These are phyloP conservation scores for Diplosoma virens DNA, from an alignment of 23 tunicate species.

Conservation along the genomic window DNA sequence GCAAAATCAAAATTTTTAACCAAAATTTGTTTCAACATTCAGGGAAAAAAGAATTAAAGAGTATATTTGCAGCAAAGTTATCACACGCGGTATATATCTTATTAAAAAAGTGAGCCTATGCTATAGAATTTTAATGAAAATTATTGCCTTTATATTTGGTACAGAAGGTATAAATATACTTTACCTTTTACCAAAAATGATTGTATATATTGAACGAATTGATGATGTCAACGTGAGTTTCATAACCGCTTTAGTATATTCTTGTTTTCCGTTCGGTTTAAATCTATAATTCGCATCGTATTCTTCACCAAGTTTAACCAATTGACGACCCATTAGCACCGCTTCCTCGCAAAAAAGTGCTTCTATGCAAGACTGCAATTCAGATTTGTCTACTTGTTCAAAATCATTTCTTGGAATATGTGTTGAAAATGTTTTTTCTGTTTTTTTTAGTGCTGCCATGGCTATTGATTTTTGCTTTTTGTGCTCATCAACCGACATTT, in stretches of 20 bases:
- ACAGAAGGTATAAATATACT: too few species aligned
- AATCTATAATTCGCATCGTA: not conserved
- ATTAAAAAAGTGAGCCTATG: too few species aligned
- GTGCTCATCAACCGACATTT: conserved; percentile 31
- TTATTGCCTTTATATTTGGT: too few species aligned
- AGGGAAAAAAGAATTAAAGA: too few species aligned
- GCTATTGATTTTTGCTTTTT: conserved; percentile 27
- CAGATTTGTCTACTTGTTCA: too few species aligned
- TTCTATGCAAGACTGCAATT: conserved; percentile 5
- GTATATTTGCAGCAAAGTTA: too few species aligned
- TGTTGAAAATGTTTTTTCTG: not conserved
- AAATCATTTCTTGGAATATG: too few species aligned
- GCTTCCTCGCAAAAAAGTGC: conserved; percentile 22
- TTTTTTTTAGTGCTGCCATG: conserved; percentile 34
- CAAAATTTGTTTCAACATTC: too few species aligned
- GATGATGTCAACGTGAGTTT: not conserved
- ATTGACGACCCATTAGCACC: conserved; percentile 5
- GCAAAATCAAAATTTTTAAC: too few species aligned
- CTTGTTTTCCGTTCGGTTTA: not conserved
- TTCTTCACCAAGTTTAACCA: conserved; percentile 13
- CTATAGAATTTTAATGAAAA: too few species aligned
- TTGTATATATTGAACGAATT: not conserved
- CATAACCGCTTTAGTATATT: not conserved
- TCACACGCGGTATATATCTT: too few species aligned
- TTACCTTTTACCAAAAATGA: conserved; percentile 35